These are phyloP conservation scores for Girardinus metallicus DNA, from an alignment of 2,797 vertebrate species.

Conservation along the genomic window DNA sequence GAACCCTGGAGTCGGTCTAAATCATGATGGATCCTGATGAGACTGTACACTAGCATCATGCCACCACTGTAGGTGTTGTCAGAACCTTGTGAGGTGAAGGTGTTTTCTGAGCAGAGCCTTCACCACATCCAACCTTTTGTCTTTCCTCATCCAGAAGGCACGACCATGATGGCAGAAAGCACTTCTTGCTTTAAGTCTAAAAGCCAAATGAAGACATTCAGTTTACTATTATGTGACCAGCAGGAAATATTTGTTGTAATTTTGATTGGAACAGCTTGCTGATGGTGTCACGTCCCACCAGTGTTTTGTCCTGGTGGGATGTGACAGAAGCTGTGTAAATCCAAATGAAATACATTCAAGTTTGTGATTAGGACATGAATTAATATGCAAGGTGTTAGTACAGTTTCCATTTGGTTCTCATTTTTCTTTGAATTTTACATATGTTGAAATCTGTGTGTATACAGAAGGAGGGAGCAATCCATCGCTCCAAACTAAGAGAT, in stretches of 20 bases:
- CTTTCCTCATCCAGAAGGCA: background rate
- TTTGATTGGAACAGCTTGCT: background rate
- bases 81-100: too few species aligned
- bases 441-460: slow-evolving; percentile 14
- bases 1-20: too few species aligned
- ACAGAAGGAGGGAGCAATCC: slow-evolving; percentile 79
- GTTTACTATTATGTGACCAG: background rate
- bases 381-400: background rate
- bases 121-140: too few species aligned
- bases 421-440: background rate
- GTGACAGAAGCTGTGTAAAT: background rate
- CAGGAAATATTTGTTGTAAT: background rate
- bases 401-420: background rate
- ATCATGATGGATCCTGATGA: background rate
- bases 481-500: slow-evolving; percentile 81
- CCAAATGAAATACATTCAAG: background rate
- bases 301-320: too few species aligned
- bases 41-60: background rate
- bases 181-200: background rate
- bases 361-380: background rate
- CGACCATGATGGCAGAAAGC: background rate
- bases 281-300: too few species aligned
- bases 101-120: background rate
- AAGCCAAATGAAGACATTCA: background rate
- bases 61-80: too few species aligned